Base-by-base conservation (phyloP, 2,797 vertebrate genomes). In the Bradypodion pumilum region DNA sequence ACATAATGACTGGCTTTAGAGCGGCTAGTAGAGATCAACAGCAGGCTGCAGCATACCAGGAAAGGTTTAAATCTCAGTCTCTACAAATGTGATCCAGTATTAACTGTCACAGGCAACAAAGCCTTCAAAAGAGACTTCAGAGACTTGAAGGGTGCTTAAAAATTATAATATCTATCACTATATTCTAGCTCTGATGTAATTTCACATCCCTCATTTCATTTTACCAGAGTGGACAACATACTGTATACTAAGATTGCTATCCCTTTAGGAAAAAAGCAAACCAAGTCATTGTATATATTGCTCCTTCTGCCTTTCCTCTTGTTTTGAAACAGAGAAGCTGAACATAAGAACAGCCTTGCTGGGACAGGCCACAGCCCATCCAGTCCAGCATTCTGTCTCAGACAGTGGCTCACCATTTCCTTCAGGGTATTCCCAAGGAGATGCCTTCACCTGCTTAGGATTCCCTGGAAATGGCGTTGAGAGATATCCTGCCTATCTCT, bases 1-100 rank as follows among this genome's bases (percentile, higher is more conserved):
- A 90, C 83, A 91, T 91, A 90, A 90, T 89, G 87, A 87, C 80
- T 90, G 89, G 88, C 90, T 90, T 91, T 59, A 72, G 75, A 78
- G n/a, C 76, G 78, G 86, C 84, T 74, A 74, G 82, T 77, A 78
- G 84, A 80, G 80, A 90, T 76, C 59, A 84, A 82, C 27, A 80
- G 46, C 0, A 0, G 89, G 83, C 10, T 65, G 81, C 60, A 69
- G 85, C 74, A 60, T 91, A 93, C 88, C 88, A 90, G 80, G 83
- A 66, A 82, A 86, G 89, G 52, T 92, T 90, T 75, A 88, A 87
- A 91, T 90, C 87, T 91, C 86, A 78, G 62, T 70, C 66, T 65
- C 68, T 87, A 80, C 40, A 79, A 19, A 74, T 89, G 79, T 86
- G 81, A 86, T 86, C 89, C 86, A 80, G 77, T 73, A 78, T 60